Evolutionary conservation across 2,888 invertebrate genomes (phyloP), one percentile per base, ranked within the genome.

Genomic region (Noctua pronuba): DNA sequence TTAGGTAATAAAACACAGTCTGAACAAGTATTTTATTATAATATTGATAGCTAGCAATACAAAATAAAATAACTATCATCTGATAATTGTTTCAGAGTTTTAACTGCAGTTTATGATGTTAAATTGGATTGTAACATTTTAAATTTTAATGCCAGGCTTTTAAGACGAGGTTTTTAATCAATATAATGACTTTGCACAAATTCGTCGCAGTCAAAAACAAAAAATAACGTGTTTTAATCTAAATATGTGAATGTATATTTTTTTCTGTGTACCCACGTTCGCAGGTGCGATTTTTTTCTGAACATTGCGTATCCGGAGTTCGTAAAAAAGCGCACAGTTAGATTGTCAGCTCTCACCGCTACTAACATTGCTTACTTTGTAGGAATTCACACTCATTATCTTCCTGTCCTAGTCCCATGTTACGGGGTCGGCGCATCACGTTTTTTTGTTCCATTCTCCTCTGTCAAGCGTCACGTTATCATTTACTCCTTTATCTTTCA

Each of bases 1-100:
- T 66, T 77, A 44, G 41, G 55, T 8, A 77, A 69, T 58, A 58
- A 55, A 41, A 41, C 41, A 8, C 44, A 44, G 44, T 44, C 44
- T 13, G 3, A 44, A 41, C 11, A 41, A 13, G 3, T 41, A 41
- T 41, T 41, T 41, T 41, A 41, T 41, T 41, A 13, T 11, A 11
- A 11, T 41, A 41, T 41, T 41, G 11, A 1, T 41, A 41, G 2
- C 2, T 65, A 65, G 16, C 13, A 65, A 65, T 41, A 3, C 41
- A 41, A n/a, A 65, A 41, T n/a, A 65, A 31, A 60, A 65, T 41
- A n/a, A n/a, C 38, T n/a, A 13, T 11, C 13, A 38, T n/a, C 16
- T n/a, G 31, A 31, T 60, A 31, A 3, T n/a, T 65, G 41, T 65
- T n/a, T 65, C 41, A 38, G 2, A 64, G n/a, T 38, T 41, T 16